These are phyloP conservation scores for Ondatra zibethicus DNA, from an alignment of 2,113 vertebrate species.

Conservation along the genomic window DNA sequence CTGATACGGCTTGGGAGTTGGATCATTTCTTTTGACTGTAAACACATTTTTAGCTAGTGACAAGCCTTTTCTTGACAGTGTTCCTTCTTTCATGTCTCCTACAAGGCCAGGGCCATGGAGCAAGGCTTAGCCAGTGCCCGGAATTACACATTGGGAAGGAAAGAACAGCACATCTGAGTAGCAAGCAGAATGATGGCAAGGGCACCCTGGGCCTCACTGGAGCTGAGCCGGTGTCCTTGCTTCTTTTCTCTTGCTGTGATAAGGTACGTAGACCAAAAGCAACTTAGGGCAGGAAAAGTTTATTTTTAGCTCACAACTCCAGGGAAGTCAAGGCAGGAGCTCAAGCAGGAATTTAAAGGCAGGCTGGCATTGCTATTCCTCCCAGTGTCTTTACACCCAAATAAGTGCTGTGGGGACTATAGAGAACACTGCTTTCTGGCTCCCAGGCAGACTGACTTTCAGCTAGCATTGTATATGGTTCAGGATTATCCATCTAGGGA, in stretches of 20 bases:
- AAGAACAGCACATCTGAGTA: too few relatives aligned
- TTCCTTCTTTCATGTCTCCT: background rate
- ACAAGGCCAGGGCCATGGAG: background rate
- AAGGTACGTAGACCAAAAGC: background rate
- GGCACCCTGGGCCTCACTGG: background rate
- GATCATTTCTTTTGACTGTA: constrained; percentile 8
- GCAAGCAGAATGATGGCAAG: background rate
- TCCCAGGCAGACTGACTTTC: background rate
- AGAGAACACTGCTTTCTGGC: background rate
- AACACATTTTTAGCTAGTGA: background rate
- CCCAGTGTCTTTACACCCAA: background rate
- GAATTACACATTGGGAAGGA: background rate
- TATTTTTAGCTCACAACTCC: too few relatives aligned
- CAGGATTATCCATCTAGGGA: background rate
- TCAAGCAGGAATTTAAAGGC: too few relatives aligned
- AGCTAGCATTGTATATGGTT: background rate
- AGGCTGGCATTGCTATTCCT: background rate
- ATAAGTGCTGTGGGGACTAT: too few relatives aligned
- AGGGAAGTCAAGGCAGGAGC: background rate
- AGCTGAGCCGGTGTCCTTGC: background rate
- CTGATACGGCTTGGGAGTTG: background rate
- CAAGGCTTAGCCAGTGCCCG: background rate
- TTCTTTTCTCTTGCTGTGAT: background rate
- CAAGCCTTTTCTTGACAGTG: background rate
- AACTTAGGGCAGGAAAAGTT: too few relatives aligned